Evolutionary conservation across 2,797 vertebrate species (phyloP).

Genomic region (Triplophysa bombifrons): DNA sequence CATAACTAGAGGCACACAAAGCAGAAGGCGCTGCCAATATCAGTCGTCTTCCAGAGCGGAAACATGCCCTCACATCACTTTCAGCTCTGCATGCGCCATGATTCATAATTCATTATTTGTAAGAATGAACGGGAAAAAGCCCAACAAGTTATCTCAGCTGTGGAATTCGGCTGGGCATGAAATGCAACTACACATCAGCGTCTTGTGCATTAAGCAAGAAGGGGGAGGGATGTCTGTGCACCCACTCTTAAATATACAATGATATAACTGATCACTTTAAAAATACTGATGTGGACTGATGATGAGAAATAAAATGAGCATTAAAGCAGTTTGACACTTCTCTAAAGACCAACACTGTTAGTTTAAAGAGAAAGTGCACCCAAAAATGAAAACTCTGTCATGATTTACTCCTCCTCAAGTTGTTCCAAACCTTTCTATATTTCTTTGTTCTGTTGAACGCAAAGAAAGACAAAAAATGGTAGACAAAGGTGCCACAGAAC

Average conservation of each 20-base stretch:
- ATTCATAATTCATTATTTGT: conserved; percentile 55
- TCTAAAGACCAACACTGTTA: no score
- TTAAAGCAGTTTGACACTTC: no score
- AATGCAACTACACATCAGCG: conserved; percentile 47
- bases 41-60: conserved; percentile 28
- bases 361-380: no score
- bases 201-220: conserved; percentile 56
- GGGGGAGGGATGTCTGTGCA: neutral
- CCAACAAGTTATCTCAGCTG: conserved; percentile 46
- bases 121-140: conserved; percentile 34
- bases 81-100: conserved; percentile 43
- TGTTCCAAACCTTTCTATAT: no score
- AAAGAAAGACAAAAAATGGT: no score
- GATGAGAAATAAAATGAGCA: no score
- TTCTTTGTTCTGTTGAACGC: no score
- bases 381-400: no score
- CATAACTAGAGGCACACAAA: conserved; percentile 41
- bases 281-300: neutral
- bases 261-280: conserved; percentile 22
- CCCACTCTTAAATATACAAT: neutral
- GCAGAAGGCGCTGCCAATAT: conserved; percentile 51
- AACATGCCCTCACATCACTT: conserved; percentile 41
- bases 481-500: no score
- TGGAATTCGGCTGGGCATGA: conserved; percentile 41
- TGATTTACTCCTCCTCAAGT: no score